These are phyloP conservation scores for Amblyopsis hoosieri DNA, from an alignment of 2,797 vertebrate species.

Conservation along the genomic window DNA sequence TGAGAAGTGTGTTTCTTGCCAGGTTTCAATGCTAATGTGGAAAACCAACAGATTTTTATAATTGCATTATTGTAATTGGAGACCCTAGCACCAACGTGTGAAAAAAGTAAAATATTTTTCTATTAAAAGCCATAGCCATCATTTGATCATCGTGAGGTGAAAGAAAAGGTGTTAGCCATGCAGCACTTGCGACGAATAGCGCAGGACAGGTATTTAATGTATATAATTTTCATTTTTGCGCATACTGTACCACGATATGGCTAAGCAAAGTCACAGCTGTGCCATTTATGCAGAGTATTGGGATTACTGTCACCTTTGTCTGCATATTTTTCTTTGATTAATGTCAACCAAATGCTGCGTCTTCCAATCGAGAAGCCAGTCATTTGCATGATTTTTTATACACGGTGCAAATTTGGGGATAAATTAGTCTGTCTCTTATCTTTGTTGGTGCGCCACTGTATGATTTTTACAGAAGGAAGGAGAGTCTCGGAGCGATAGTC, in stretches of 20 bases:
- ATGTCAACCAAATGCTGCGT: conserved; percentile 85
- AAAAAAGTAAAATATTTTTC: conserved; percentile 42
- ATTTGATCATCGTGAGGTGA: conserved; percentile 62
- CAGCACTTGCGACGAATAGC: conserved; percentile 54
- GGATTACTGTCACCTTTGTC: conserved; percentile 85
- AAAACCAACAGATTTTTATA: conserved; percentile 64
- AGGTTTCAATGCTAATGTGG: conserved; percentile 68
- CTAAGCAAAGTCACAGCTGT: conserved; percentile 69
- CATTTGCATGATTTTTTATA: conserved; percentile 89
- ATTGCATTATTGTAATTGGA: conserved; percentile 66
- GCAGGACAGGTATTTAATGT: conserved; percentile 51
- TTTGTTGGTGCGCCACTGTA: conserved; percentile 78
- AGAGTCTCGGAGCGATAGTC: conserved; percentile 65
- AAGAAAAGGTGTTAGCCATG: conserved; percentile 55
- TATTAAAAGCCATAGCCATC: conserved; percentile 26
- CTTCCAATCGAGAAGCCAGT: conserved; percentile 78
- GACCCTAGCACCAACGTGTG: conserved; percentile 63
- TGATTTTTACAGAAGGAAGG: conserved; percentile 71
- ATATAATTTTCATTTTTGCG: conserved; percentile 60
- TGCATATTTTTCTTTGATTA: conserved; percentile 87
- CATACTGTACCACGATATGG: conserved; percentile 63
- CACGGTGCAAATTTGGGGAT: conserved; percentile 81
- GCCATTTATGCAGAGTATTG: conserved; percentile 77
- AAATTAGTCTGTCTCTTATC: conserved; percentile 80
- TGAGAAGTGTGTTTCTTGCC: conserved; percentile 42